These are phyloP conservation scores for Cnemophilus loriae DNA, from an alignment of 2,113 vertebrate species.

Conservation along the genomic window DNA sequence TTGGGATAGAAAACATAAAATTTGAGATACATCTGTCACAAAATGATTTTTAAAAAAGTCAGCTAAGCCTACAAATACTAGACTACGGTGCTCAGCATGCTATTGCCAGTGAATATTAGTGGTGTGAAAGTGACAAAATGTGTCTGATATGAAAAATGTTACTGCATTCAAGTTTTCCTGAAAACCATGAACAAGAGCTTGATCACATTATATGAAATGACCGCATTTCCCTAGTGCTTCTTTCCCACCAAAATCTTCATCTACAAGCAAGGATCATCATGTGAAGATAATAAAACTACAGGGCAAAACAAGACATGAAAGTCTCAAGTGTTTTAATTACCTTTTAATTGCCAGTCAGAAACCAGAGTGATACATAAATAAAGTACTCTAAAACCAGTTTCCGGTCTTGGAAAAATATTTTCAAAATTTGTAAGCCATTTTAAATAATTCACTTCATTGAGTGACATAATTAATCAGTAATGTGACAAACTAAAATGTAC, in stretches of 20 bases:
- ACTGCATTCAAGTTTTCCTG: background rate
- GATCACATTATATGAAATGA: background rate
- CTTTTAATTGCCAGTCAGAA: background rate
- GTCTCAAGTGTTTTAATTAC: background rate
- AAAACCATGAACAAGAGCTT: background rate
- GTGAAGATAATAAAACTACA: background rate
- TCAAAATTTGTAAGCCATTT: background rate
- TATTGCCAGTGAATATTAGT: background rate
- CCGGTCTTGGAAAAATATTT: background rate
- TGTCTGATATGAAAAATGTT: background rate
- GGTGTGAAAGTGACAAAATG: background rate
- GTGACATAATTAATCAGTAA: background rate
- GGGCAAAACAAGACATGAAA: background rate
- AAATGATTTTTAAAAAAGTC: background rate
- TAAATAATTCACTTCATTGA: background rate
- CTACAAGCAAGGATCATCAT: background rate
- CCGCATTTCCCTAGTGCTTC: background rate
- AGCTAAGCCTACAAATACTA: background rate
- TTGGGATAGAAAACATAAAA: background rate
- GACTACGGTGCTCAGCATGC: background rate
- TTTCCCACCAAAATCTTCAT: background rate
- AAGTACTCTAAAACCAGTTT: background rate
- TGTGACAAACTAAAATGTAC: background rate
- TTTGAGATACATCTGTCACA: background rate
- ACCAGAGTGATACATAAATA: background rate